Percentiles rank a stretch among this genome's conserved stretches.
Evolutionary conservation across 2,888 invertebrate species (phyloP).

Genomic region (Heliconius sara): DNA sequence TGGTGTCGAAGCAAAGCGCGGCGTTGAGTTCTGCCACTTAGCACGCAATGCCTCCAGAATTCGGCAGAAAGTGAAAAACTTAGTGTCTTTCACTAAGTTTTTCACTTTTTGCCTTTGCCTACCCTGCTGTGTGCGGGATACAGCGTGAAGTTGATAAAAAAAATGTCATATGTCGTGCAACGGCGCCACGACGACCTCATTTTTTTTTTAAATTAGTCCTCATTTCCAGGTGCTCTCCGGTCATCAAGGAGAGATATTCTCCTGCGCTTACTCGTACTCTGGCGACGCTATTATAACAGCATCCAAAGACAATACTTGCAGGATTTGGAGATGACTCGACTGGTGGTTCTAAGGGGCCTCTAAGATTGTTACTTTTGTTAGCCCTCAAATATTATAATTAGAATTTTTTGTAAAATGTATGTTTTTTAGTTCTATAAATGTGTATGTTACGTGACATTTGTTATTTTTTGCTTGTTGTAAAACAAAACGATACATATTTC

Average conservation of each 20-base stretch:
- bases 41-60: too few species aligned
- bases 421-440: not conserved
- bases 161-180: too few species aligned
- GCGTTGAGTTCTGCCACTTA: too few species aligned
- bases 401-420: not conserved
- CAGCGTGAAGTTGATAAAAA: too few species aligned
- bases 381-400: not conserved
- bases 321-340: conserved; percentile 91
- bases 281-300: conserved; percentile 92
- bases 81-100: too few species aligned
- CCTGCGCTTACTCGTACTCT: conserved; percentile 91
- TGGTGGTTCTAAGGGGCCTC: conserved; percentile 78
- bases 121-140: too few species aligned
- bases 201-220: too few species aligned
- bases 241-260: conserved; percentile 91
- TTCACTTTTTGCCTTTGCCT: too few species aligned
- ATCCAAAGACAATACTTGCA: conserved; percentile 92
- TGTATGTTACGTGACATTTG: not conserved
- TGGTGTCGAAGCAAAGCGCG: too few species aligned
- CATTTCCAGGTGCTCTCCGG: conserved; percentile 86
- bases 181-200: too few species aligned
- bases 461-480: not conserved
- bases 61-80: too few species aligned
- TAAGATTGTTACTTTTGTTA: not conserved
- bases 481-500: too few species aligned